Percentiles rank a stretch among this genome's conserved stretches.
Evolutionary conservation across 1,140 invertebrate genomes (phyloP).

Genomic region (Zaprionus kolodkinae): DNA sequence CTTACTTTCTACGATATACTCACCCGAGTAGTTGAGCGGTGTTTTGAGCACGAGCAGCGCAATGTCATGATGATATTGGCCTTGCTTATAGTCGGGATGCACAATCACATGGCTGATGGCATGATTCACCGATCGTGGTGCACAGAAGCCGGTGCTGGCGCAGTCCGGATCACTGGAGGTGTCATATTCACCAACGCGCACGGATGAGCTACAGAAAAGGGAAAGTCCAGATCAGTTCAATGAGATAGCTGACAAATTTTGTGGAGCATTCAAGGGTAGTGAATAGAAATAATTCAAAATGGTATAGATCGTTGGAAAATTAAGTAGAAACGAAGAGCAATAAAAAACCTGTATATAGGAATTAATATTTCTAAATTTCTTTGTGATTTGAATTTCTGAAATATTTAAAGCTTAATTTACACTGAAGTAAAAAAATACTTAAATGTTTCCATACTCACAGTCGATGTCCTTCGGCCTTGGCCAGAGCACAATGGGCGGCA

Average conservation of each 20-base stretch:
- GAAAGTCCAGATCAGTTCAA: conserved; percentile 36
- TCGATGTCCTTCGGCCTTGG: conserved; percentile 88
- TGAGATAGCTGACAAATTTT: conserved; percentile 1
- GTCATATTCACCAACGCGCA: conserved; percentile 88
- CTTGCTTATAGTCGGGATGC: conserved; percentile 88
- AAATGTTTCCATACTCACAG: conserved; percentile 85
- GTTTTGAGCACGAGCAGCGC: conserved; percentile 88
- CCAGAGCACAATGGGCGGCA: conserved; percentile 89
- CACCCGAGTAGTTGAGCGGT: conserved; percentile 89
- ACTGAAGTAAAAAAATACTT: too few species aligned
- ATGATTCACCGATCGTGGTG: conserved; percentile 87
- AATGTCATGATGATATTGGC: conserved; percentile 89
- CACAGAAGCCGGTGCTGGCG: conserved; percentile 87
- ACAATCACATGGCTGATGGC: conserved; percentile 88
- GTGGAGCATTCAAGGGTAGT: conserved; percentile 15
- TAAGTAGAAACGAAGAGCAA: too few species aligned
- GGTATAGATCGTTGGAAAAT: too few species aligned
- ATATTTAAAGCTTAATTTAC: too few species aligned
- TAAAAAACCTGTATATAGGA: too few species aligned
- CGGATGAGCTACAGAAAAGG: conserved; percentile 80
- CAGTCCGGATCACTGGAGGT: conserved; percentile 87
- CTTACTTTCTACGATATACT: conserved; percentile 35
- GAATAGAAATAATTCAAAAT: neutral
- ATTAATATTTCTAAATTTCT: too few species aligned
- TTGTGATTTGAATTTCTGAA: too few species aligned